Conservation (phyloP, 1,140 invertebrate species). For the Carcinoscorpius rotundicauda region DNA sequence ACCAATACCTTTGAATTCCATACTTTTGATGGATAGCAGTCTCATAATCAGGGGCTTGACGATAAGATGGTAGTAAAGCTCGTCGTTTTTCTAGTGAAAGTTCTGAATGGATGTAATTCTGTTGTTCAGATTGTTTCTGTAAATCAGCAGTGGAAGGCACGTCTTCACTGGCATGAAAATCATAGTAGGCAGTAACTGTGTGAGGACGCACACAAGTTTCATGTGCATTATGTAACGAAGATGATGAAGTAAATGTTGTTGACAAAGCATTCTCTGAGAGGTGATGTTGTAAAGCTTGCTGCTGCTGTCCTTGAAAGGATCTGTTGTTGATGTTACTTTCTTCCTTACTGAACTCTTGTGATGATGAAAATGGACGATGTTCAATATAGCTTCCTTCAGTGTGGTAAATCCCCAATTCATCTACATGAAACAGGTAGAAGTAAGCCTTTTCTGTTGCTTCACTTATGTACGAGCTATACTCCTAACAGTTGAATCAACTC, state of each 20-base stretch:
- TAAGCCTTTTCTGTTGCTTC: no score
- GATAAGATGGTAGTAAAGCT: conserved; percentile 71
- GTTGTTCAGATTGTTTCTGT: no score
- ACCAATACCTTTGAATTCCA: conserved; percentile 22
- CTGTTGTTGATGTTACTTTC: no score
- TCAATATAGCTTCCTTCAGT: conserved; percentile 13
- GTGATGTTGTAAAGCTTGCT: not conserved
- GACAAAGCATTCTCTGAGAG: no score
- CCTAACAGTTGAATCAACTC: no score
- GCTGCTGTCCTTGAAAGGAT: not conserved
- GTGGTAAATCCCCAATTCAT: conserved; percentile 16
- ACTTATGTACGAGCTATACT: no score
- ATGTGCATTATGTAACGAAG: no score
- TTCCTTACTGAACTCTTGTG: not conserved
- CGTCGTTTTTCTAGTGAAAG: conserved; percentile 26
- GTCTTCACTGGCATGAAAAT: no score
- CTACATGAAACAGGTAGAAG: not conserved
- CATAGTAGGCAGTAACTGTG: no score
- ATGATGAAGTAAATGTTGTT: no score
- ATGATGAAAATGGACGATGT: not conserved
- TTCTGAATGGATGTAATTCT: not conserved
- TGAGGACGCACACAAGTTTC: no score
- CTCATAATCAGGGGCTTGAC: conserved; percentile 86
- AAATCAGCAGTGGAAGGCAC: no score
- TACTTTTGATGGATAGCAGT: conserved; percentile 63